Evolutionary conservation across 1,140 invertebrate genomes (phyloP).

Genomic region (Procambarus virginalis): DNA sequence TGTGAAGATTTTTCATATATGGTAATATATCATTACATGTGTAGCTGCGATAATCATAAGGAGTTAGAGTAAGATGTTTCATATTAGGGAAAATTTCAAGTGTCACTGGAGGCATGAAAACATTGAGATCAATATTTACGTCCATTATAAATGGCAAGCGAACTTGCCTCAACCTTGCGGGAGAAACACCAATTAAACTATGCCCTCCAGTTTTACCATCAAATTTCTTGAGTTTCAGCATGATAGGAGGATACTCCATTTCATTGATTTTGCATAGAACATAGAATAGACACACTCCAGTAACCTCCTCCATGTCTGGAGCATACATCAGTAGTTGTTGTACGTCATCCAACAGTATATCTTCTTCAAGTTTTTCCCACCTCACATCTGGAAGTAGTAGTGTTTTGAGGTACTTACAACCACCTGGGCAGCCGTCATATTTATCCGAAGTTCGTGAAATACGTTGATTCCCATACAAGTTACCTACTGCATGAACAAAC

Average conservation of each 20-base stretch:
- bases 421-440: neutral
- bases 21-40: neutral
- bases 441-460: neutral
- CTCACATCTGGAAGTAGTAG: neutral
- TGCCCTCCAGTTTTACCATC: neutral
- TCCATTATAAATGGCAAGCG: neutral
- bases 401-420: neutral
- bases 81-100: conserved; percentile 12
- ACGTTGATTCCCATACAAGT: neutral
- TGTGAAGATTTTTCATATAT: conserved; percentile 15
- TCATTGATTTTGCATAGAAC: neutral
- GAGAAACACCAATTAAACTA: neutral
- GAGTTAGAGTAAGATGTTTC: neutral
- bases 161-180: neutral
- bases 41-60: neutral
- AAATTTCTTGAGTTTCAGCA: neutral
- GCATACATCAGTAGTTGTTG: neutral
- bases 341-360: neutral
- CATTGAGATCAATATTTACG: neutral
- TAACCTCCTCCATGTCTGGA: neutral
- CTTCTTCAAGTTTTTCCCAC: neutral
- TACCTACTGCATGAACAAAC: neutral
- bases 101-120: neutral
- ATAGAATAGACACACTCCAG: neutral
- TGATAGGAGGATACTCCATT: neutral